Base-by-base conservation (phyloP, 2,797 vertebrate species). In the Mormyrus proboscirostris region DNA sequence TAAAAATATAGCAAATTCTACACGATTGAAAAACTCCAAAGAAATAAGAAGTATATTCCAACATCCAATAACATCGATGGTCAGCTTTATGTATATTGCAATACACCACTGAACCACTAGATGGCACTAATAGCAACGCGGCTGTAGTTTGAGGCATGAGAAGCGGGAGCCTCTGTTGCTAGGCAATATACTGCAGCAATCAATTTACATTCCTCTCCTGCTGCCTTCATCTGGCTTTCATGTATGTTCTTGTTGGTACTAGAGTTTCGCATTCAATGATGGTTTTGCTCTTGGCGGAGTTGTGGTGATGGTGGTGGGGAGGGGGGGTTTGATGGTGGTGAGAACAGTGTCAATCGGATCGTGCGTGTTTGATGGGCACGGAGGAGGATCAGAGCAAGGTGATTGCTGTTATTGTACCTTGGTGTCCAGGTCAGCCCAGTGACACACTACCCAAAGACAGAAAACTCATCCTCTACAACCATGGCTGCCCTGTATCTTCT, bases 221-320 rank as follows among this genome's bases (percentile, higher is more conserved):
- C 93, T 91, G 93, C 93, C 93, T 90, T 93, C 93, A 94, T 92
- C 93, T 91, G 93, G 93, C 93, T 90, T 93, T 93, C 94, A 92
- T 92, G 91, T 92, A 93, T 93, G 93, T 93, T 93, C 91, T 92
- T 93, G 94, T 94, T 94, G 94, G 92, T 93, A 93, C 93, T 94
- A 94, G 93, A 93, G 94, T 93, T 93, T 93, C 93, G 90, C 94
- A 93, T 73, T 86, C 84, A 25, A 62, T 22, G 50, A 22, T 86
- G 59, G 62, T 55, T 44, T 85, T 65, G 12, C 82, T 38, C 12
- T 16, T 25, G 82, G 22, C 2, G 29, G n/a, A n/a, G 55, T 44
- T 59, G 79, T 62, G 12, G 8, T 59, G 57, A 10, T 1, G 76
- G 1, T 4, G 53, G 12, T 4, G 50, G 8, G 16, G 5, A 51